Evolutionary conservation across 2,888 invertebrate species (phyloP), one percentile per base, ranked within the genome.

Genomic region (Halictus quadricinctus): DNA sequence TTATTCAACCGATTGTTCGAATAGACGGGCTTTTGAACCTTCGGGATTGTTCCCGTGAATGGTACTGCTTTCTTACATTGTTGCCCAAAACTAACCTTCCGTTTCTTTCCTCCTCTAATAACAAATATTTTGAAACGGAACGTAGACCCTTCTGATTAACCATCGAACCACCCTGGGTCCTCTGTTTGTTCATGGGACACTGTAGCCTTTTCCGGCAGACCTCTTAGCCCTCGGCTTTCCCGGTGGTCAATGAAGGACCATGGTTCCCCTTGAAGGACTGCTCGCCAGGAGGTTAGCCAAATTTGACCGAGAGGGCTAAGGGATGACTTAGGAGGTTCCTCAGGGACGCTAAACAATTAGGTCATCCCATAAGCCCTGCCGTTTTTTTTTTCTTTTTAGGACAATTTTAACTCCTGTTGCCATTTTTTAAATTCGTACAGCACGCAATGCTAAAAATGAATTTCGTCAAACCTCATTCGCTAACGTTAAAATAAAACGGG

Each of bases 11-110:
- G 80, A 74, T 75, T 80, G 83, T 83, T 83, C 82, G 69, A 75
- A 84, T 70, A 78, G 72, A 81, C 25, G 75, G 74, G 64, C 79
- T 77, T 73, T 64, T 69, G 85, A 79, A 85, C 70, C 74, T 69
- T 85, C 72, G 18, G 69, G 80, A 74, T 83, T 83, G 85, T 85
- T 84, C 84, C 76, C 74, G 46, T 84, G 81, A 86, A 88, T 75
- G 85, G 80, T 64, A 69, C 79, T 36, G 36, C 79, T 64, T 82
- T 74, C 25, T 50, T 79, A 50, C 43, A 41, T 21, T 41, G 41
- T 41, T 43, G 21, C 10, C 10, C 21, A n/a, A 41, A 36, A 43
- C 69, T 69, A 41, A 69, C 69, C 69, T 41, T 43, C 69, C 69
- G 21, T 4, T 69, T 43, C 21, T 69, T 41, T 69, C 36, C n/a